Percentiles rank a stretch among this genome's conserved stretches.
Evolutionary conservation across 23 tunicate species (phyloP).

Genomic region (Trididemnum clinides): DNA sequence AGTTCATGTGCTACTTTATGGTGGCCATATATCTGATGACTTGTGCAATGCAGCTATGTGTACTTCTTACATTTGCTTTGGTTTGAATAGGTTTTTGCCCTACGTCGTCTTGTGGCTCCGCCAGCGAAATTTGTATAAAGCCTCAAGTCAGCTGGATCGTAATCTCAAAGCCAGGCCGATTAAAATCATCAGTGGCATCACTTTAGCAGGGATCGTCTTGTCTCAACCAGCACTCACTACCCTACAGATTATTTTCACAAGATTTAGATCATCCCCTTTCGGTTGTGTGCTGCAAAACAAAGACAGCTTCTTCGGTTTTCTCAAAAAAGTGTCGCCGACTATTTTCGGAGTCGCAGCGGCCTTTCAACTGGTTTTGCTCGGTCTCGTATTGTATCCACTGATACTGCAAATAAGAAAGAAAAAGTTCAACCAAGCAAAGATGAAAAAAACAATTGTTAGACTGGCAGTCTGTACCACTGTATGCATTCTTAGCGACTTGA

Average conservation of each 20-base stretch:
- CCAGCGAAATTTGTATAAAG: neutral
- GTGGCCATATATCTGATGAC: neutral
- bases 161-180: neutral
- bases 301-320: neutral
- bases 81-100: conserved; percentile 3
- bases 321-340: conserved; percentile 6
- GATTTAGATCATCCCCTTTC: neutral
- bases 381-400: conserved; percentile 18
- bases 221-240: neutral
- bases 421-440: neutral
- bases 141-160: neutral
- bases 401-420: neutral
- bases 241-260: neutral
- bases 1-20: neutral
- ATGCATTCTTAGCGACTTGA: conserved; percentile 19
- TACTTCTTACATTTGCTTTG: neutral
- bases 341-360: neutral
- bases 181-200: neutral
- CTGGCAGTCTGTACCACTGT: conserved; percentile 9
- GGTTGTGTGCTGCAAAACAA: neutral
- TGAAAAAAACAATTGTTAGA: neutral
- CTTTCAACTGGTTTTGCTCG: neutral
- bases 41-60: neutral
- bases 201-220: neutral
- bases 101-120: conserved; percentile 25